Base-by-base conservation (phyloP, 2,888 invertebrate species). In the Aquatica leii region DNA sequence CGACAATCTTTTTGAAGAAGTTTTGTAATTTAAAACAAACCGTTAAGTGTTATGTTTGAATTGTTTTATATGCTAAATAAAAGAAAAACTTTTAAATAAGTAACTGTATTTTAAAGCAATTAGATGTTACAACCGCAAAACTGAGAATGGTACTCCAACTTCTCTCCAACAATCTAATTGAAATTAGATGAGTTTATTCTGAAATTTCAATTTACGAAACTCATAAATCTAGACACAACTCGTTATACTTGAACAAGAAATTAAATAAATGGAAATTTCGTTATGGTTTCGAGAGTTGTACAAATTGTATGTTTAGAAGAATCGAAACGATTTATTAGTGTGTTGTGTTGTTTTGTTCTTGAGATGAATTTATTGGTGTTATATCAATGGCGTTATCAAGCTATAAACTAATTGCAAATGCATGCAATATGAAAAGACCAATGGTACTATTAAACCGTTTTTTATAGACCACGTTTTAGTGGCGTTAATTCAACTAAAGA, bases 191-290 rank as follows among this genome's bases (percentile, higher is more conserved):
- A 68, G 69, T 66, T 66, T 62, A 66, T 70, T 68, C 69, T 70
- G 71, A 72, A 72, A 72, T 71, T 72, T 71, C 71, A 72, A 73
- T 73, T 73, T 72, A 69, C 70, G 71, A 73, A 72, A 72, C 72
- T 70, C 73, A 71, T 72, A 73, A 73, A 73, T 73, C 71, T 68
- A 62, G 69, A 70, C 70, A 66, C 71, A 67, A 71, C 71, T 69
- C 72, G 69, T 72, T 71, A 72, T 71, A 69, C 69, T 71, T 70
- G 69, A 67, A 66, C 70, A 69, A 69, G 70, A 73, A 68, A 71
- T 72, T 73, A 73, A 72, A 69, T 70, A 55, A 59, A 60, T 59
- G 53, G 53, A 59, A 59, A 59, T 59, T 52, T 59, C 48, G 52
- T 43, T 43, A 31, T 58, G 43, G 43, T 24, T 59, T 59, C 31